Base-by-base conservation (phyloP, 2,113 vertebrate genomes). In the Lophius piscatorius region DNA sequence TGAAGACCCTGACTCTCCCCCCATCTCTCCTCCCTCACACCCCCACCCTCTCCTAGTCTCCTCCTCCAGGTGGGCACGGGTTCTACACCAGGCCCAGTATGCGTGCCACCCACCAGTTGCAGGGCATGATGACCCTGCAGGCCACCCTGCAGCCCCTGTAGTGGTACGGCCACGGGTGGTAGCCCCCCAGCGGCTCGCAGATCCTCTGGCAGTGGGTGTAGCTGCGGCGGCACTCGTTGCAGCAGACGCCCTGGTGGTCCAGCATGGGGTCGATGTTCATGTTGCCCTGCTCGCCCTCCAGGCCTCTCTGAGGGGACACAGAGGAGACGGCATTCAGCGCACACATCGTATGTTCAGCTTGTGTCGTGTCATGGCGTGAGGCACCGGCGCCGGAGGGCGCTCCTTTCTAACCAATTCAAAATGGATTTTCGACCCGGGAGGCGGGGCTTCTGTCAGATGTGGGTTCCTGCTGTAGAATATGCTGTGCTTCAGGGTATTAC, bases 21-120 rank as follows among this genome's bases (percentile, higher is more conserved):
- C n/a, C n/a, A n/a, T n/a, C n/a, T n/a, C n/a, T n/a, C n/a, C n/a
- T n/a, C n/a, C n/a, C n/a, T n/a, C n/a, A n/a, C n/a, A 28, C 4
- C 26, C 26, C 26, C 26, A 8, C 62, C 63, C 49, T 63, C 31
- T 11, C 10, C 6, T 6, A 9, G 6, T 33, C 5, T n/a, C 13
- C 36, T 3, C 16, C 40, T 4, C 38, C 13, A 42, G 24, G 20
- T 42, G 18, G 9, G 16, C 2, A 0, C 9, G 12, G 22, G 50
- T 31, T 68, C 58, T 90, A 96, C 64, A 98, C 93, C 0, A 95
- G 78, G 0, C 95, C 94, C 86, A 96, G 47, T 71, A 96, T 96
- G 3, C 95, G 94, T 6, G 93, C 95, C 3, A 94, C 93, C 96
- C 95, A 97, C 96, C 96, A 97, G 76, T 90, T 93, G 80, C 94